These are phyloP conservation scores for Macrocentrus cingulum DNA, from an alignment of 1,140 invertebrate species.

Conservation along the genomic window DNA sequence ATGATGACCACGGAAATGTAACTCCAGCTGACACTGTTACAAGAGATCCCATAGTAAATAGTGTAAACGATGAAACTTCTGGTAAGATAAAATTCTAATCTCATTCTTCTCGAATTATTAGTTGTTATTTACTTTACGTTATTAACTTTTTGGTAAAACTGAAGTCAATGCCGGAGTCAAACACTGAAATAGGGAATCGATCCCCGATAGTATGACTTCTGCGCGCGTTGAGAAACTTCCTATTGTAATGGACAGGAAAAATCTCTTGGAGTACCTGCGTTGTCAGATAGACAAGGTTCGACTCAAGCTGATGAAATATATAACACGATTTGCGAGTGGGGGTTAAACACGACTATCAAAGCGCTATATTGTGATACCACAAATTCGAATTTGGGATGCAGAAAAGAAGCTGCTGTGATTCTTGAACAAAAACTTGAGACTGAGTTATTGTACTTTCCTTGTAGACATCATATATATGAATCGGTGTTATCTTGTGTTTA, in stretches of 20 bases:
- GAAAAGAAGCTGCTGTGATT: conserved; percentile 32
- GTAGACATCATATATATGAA: conserved; percentile 38
- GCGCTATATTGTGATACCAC: conserved; percentile 41
- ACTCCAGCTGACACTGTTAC: too few species aligned
- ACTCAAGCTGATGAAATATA: conserved; percentile 36
- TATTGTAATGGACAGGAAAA: conserved; percentile 28
- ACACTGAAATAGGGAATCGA: conserved; percentile 12
- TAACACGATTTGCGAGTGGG: conserved; percentile 30
- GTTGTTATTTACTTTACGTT: too few species aligned
- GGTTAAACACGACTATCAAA: conserved; percentile 31
- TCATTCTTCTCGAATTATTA: too few species aligned
- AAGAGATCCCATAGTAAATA: too few species aligned
- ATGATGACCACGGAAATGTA: too few species aligned
- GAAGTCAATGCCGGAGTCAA: neutral
- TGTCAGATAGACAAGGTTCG: conserved; percentile 33
- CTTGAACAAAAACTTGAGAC: conserved; percentile 34
- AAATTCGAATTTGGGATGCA: conserved; percentile 36
- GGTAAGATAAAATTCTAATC: too few species aligned
- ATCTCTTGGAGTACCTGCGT: conserved; percentile 39
- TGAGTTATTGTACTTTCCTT: conserved; percentile 36
- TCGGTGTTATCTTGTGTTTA: conserved; percentile 31
- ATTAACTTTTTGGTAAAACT: too few species aligned
- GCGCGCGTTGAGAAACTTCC: conserved; percentile 20
- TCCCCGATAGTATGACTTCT: conserved; percentile 6
- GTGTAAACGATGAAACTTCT: too few species aligned